These are phyloP conservation scores for Neria commutata DNA, from an alignment of 2,888 invertebrate species.

Conservation along the genomic window DNA sequence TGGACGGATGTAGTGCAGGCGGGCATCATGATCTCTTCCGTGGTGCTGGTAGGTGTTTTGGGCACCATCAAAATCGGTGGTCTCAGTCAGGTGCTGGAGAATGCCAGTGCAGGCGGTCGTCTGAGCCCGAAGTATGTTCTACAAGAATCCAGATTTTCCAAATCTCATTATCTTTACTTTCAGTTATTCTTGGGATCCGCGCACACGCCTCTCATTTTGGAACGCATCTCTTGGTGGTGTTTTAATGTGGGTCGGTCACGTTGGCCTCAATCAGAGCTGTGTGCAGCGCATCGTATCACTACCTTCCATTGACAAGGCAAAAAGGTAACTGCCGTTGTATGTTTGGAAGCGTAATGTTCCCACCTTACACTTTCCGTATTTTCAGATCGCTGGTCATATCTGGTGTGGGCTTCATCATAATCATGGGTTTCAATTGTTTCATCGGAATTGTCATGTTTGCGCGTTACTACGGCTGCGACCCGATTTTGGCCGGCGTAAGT, in stretches of 20 bases:
- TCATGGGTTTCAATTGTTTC: conserved; percentile 66
- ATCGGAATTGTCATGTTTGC: conserved; percentile 67
- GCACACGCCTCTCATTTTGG: conserved; percentile 70
- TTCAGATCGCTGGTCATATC: conserved; percentile 66
- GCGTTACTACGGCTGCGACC: conserved; percentile 68
- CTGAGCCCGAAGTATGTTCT: conserved; percentile 57
- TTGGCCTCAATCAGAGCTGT: conserved; percentile 75
- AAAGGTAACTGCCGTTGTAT: conserved; percentile 55
- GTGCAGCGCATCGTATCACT: conserved; percentile 74
- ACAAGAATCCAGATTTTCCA: neutral
- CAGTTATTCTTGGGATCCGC: conserved; percentile 69
- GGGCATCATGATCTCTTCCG: conserved; percentile 59
- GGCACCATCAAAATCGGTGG: conserved; percentile 62
- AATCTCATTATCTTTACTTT: neutral
- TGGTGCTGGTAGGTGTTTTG: conserved; percentile 56
- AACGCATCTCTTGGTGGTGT: conserved; percentile 68
- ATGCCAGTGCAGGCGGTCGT: conserved; percentile 56
- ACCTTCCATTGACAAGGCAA: conserved; percentile 66
- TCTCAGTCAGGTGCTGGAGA: conserved; percentile 51
- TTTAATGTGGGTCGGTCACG: conserved; percentile 69
- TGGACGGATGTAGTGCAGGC: conserved; percentile 65
- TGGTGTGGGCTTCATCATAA: conserved; percentile 64
- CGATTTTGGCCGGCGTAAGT: conserved; percentile 63
- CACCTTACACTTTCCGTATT: neutral
- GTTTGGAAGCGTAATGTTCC: neutral